Base-by-base conservation (phyloP, 2,113 vertebrate genomes). In the Microtus montanus region DNA sequence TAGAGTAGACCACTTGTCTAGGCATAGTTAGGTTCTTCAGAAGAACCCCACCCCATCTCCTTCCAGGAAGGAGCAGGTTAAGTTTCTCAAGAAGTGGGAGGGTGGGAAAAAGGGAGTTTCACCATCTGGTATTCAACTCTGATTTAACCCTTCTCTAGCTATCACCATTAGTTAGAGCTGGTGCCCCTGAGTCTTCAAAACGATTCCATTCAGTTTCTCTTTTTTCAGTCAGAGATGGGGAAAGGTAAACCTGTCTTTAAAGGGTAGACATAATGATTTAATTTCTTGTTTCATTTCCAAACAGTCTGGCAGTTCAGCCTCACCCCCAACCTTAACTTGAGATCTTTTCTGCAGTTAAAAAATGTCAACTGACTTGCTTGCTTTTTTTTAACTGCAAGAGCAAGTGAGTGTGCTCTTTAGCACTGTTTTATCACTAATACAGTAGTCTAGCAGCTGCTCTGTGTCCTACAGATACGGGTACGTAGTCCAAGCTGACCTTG, bases 251-350 rank as follows among this genome's bases (percentile, higher is more conserved):
- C 79, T 70, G 80, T 80, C 30, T 74, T 70, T 38, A 66, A 2
- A 85, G 35, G 15, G 35, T 66, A 12, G 24, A 77, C 0, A 11
- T 82, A 41, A 89, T 47, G 41, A 71, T 38, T 41, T 52, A 73
- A 70, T 78, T 49, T 80, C 52, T 61, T 24, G 2, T 38, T 38
- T 20, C 41, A 93, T 73, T 95, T 95, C 92, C 79, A 90, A 49
- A 41, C 61, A 54, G 19, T 35, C 26, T 80, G 89, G 47, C 20
- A 52, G 61, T 89, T 86, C 47, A 47, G 44, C 20, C 38, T 91
- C 6, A 41, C 6, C 14, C 61, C 22, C 71, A 19, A 58, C 19
- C 19, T 58, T 58, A 70, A 35, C 89, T 74, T 73, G 28, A 73
- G 61, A 85, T 44, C 14, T 80, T n/a, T 86, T 30, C 77, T 92